These are phyloP conservation scores for Phrynocephalus guinanensis DNA, from an alignment of 2,797 vertebrate genomes.

Conservation along the genomic window DNA sequence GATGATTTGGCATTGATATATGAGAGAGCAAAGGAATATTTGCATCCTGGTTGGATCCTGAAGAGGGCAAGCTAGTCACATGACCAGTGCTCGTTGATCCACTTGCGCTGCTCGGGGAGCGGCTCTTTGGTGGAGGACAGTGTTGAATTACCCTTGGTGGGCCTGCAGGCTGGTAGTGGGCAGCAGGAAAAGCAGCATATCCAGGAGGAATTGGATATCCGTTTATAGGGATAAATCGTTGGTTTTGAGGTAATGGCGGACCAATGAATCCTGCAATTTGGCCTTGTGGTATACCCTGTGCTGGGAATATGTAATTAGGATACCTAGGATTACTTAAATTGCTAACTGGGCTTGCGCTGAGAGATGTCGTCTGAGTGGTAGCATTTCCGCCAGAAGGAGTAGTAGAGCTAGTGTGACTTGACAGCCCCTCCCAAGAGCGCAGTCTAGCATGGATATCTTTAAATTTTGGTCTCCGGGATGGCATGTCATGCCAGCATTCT, in stretches of 20 bases:
- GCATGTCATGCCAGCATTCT: slow-evolving; percentile 97
- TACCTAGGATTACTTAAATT: slow-evolving; percentile 96
- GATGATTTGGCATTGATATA: slow-evolving; percentile 87
- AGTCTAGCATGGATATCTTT: slow-evolving; percentile 93
- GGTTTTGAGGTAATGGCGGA: slow-evolving; percentile 86
- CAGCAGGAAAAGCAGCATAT: slow-evolving; percentile 92
- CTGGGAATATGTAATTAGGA: slow-evolving; percentile 91
- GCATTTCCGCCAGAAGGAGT: slow-evolving; percentile 96
- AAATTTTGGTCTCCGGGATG: slow-evolving; percentile 90
- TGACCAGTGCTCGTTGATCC: slow-evolving; percentile 98
- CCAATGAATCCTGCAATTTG: slow-evolving; percentile 90
- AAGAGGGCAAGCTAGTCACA: slow-evolving; percentile 92
- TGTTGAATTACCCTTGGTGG: slow-evolving; percentile 92
- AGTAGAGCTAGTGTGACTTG: slow-evolving; percentile 95
- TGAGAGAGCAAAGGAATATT: slow-evolving; percentile 96
- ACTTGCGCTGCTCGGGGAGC: slow-evolving; percentile 97
- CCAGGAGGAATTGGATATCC: slow-evolving; percentile 95
- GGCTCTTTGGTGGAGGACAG: slow-evolving; percentile 96
- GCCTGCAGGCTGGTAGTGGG: slow-evolving; percentile 86
- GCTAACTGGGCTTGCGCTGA: slow-evolving; percentile 96
- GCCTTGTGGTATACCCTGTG: slow-evolving; percentile 86
- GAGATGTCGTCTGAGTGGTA: slow-evolving; percentile 97
- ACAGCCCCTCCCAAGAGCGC: slow-evolving; percentile 95
- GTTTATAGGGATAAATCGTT: slow-evolving; percentile 95
- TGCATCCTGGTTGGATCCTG: slow-evolving; percentile 96